Percentiles rank a stretch among this genome's conserved stretches.
Evolutionary conservation across 2,888 invertebrate genomes (phyloP).

Genomic region (Ochlodes sylvanus): DNA sequence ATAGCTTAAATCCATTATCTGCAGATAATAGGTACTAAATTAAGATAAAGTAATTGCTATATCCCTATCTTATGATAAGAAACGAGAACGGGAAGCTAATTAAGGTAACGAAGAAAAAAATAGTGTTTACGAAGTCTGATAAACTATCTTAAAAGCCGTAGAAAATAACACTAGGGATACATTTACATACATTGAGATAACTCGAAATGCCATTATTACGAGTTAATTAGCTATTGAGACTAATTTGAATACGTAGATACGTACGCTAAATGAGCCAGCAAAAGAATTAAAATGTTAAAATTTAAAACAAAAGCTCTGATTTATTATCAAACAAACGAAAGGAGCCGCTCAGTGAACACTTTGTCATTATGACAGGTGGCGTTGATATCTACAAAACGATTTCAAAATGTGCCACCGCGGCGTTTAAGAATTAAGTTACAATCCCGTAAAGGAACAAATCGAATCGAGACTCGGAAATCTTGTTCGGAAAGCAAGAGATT

Average conservation of each 20-base stretch:
- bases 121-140: slow-evolving; percentile 11
- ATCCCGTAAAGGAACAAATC: slow-evolving; percentile 63
- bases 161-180: slow-evolving; percentile 31
- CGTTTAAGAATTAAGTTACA: slow-evolving; percentile 72
- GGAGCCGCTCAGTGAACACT: slow-evolving; percentile 61
- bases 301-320: slow-evolving; percentile 46
- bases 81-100: slow-evolving; percentile 14
- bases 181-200: slow-evolving; percentile 34
- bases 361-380: slow-evolving; percentile 65
- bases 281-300: slow-evolving; percentile 9
- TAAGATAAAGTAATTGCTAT: slow-evolving; percentile 23
- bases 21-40: slow-evolving; percentile 36
- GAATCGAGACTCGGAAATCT: slow-evolving; percentile 61
- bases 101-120: slow-evolving; percentile 16
- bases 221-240: slow-evolving; percentile 28
- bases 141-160: slow-evolving; percentile 25
- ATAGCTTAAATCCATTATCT: neutral
- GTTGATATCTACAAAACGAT: slow-evolving; percentile 63
- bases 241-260: slow-evolving; percentile 32
- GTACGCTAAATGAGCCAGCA: slow-evolving; percentile 18
- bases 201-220: slow-evolving; percentile 14
- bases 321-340: slow-evolving; percentile 47
- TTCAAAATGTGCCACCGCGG: slow-evolving; percentile 59
- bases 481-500: slow-evolving; percentile 58
- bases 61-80: slow-evolving; percentile 19